Base-by-base conservation (phyloP, 1,140 invertebrate genomes). In the Mamestra configurata region DNA sequence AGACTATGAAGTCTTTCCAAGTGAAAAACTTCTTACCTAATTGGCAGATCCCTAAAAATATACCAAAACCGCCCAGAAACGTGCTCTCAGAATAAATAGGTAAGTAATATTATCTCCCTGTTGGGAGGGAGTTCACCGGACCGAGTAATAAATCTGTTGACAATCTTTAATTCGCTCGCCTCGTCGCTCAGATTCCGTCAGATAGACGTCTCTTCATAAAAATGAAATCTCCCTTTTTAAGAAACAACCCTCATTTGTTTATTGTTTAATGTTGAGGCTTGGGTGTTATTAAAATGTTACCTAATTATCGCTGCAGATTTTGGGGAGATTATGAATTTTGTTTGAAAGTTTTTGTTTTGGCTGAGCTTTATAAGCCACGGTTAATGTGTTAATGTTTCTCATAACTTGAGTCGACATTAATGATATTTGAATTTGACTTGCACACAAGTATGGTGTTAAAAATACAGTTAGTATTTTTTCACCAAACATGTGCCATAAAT, bases 121-220 rank as follows among this genome's bases (percentile, higher is more conserved):
- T 37, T 31, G 27, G 80, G 84, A 81, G 84, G 84, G 85, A 75
- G 88, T 87, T 92, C 92, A 91, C 84, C 87, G 91, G 88, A 92
- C 90, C 92, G 90, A 88, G 84, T 93, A 92, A 93, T 93, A 94
- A 94, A 93, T 91, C 91, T 92, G 93, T 93, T 93, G 93, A 93
- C 93, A 93, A 90, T 90, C 91, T 93, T 93, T 93, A 94, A 93
- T 94, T 93, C 89, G 83, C 82, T 83, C 82, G 84, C 85, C 81
- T 77, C 86, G 84, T 80, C 82, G 61, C 35, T 64, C 66, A 49
- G 22, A 31, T 31, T 40, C 49, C 66, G 40, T 70, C 66, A 70
- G 66, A 82, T 73, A 70, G 77, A 79, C 76, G 76, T 72, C 79
- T 83, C 82, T 81, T 88, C 82, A 87, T 87, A 84, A 87, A 87